Base-by-base conservation (phyloP, 1,140 invertebrate genomes). In the Temnothorax longispinosus region DNA sequence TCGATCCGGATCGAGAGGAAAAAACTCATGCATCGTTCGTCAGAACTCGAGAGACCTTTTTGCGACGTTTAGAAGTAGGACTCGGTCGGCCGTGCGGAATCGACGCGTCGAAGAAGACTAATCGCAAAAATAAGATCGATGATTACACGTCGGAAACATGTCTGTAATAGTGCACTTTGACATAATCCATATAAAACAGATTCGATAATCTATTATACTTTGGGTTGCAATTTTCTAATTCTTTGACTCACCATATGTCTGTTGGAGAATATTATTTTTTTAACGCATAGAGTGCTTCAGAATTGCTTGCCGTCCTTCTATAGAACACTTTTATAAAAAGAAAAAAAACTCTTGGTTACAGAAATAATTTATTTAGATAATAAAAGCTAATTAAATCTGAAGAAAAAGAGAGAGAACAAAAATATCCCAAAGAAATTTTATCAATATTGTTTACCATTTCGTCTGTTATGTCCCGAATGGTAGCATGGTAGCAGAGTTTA, bases 21-120 rank as follows among this genome's bases (percentile, higher is more conserved):
- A 69, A 71, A 56, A 60, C 44, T 81, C 44, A n/a, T 50, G 27
- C 62, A 47, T 18, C 32, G 32, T 47, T 69, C 41, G 65, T 69
- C 41, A 50, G 47, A 67, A 32, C 38, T 69, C 44, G 35, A 38
- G 50, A 78, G 13, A 52, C 4, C 47, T 50, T 35, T 58, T 60
- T 27, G 76, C 47, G 32, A 50, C 7, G 21, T 81, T 60, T 44
- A 21, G 54, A 74, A 58, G 62, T 47, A 50, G 80, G 27, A 74
- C 18, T 82, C 27, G 41, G 38, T 44, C 47, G 27, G 41, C n/a
- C 18, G 38, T 44, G 21, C 65, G 41, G 15, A 21, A 60, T 69
- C 35, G 41, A 64, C 27, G n/a, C 32, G 21, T 18, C 15, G 11
- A 38, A 38, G 21, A 78, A 27, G 10, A 38, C 11, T 78, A 35